A percentile compares a stretch with the other conserved stretches of the same genome.
phyloP scores from a whole-genome alignment of 2,113 vertebrate genomes.

The Passer domesticus region DNA sequence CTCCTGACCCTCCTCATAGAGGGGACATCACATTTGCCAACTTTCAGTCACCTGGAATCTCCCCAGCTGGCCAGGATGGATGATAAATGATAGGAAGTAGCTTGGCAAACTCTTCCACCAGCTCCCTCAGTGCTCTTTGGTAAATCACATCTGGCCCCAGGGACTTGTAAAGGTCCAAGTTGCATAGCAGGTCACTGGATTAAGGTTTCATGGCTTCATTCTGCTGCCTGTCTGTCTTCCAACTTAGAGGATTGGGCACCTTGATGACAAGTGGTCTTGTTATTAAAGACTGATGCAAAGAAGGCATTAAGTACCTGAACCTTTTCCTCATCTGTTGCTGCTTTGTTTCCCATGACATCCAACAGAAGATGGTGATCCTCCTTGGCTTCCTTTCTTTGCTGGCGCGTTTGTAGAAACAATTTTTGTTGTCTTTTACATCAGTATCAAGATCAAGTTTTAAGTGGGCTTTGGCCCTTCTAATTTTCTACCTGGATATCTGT shows the following conservation, averaged over 20 bases:
- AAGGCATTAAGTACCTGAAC: not conserved
- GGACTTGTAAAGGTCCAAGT: not conserved
- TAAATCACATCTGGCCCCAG: not conserved
- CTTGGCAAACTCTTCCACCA: not conserved
- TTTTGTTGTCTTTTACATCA: not conserved
- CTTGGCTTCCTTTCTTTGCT: not conserved
- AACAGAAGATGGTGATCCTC: not conserved
- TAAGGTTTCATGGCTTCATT: not conserved
- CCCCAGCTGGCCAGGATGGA: not conserved
- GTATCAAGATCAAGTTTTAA: not conserved
- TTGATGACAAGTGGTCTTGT: not conserved
- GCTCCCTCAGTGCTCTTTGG: not conserved
- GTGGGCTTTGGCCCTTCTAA: not conserved
- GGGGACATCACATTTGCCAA: accelerated
- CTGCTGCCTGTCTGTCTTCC: not conserved
- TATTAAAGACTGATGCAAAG: not conserved
- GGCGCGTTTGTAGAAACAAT: not conserved
- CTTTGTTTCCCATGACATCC: not conserved
- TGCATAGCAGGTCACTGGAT: not conserved
- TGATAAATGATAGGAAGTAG: not conserved
- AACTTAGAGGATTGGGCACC: not conserved
- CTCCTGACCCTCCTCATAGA: not conserved
- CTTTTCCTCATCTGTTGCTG: not conserved
- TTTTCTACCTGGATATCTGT: not conserved
- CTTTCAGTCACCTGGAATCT: not conserved